Percentiles rank a stretch among this genome's conserved stretches.
Conservation (phyloP, 2,113 vertebrate genomes). For the Anarhynchus alexandrinus region DNA sequence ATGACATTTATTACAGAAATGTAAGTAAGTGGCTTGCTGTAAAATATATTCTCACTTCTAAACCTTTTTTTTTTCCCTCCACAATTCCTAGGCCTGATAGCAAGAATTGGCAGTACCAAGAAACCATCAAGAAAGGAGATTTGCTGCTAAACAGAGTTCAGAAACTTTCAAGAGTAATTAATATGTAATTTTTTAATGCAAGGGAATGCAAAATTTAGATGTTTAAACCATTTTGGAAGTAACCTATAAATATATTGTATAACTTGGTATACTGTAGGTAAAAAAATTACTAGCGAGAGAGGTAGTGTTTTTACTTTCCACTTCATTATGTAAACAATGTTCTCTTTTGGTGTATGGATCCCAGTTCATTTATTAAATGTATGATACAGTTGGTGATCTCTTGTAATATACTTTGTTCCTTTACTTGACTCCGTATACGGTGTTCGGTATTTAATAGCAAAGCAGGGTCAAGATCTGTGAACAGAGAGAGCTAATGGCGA, state of each 20-base stretch:
- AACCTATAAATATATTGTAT: conserved; percentile 64
- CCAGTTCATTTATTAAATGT: conserved; percentile 53
- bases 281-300: conserved; percentile 8
- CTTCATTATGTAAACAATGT: conserved; percentile 58
- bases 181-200: conserved; percentile 83
- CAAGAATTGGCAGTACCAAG: conserved; percentile 99
- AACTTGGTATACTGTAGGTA: conserved; percentile 58
- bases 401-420: neutral
- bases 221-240: conserved; percentile 76
- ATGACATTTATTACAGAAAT: neutral
- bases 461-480: neutral
- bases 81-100: conserved; percentile 89
- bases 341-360: conserved; percentile 39
- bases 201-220: conserved; percentile 53
- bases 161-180: conserved; percentile 97
- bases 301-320: conserved; percentile 67
- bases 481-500: neutral
- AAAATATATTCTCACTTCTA: neutral
- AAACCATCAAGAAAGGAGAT: conserved; percentile 99
- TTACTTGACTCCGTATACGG: neutral
- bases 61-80: neutral
- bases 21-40: neutral
- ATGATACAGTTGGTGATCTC: conserved; percentile 2
- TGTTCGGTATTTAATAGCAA: neutral
- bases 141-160: conserved; percentile 97